These are phyloP conservation scores for Platyura marginata DNA, from an alignment of 1,140 invertebrate species.

Conservation along the genomic window DNA sequence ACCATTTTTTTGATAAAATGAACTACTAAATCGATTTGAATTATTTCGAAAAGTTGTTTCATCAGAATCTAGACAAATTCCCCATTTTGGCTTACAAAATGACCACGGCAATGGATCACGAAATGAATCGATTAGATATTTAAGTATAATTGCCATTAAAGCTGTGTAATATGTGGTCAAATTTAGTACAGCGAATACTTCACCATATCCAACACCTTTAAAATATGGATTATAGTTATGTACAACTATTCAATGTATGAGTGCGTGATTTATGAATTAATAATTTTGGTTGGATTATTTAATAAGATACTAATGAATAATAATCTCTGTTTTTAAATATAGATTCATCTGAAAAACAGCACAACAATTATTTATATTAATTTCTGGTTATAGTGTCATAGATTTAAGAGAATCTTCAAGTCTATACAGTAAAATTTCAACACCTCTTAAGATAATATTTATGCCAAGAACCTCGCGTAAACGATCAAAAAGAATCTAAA, in stretches of 20 bases:
- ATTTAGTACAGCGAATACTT: conserved; percentile 46
- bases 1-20: neutral
- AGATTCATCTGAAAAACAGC: too few species aligned
- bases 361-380: too few species aligned
- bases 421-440: too few species aligned
- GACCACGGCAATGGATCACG: conserved; percentile 42
- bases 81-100: conserved; percentile 40
- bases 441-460: too few species aligned
- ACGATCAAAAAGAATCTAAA: too few species aligned
- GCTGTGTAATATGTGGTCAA: conserved; percentile 55
- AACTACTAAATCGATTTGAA: neutral
- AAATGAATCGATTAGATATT: conserved; percentile 46
- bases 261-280: neutral
- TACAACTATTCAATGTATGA: neutral
- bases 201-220: conserved; percentile 52
- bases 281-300: neutral
- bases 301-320: conserved; percentile 1
- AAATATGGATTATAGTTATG: neutral
- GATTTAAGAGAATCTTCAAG: too few species aligned
- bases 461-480: too few species aligned
- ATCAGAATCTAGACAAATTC: neutral
- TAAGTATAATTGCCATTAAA: conserved; percentile 48
- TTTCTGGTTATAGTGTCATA: too few species aligned
- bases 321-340: too few species aligned
- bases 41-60: neutral